Conservation (phyloP, 2,888 invertebrate genomes). For the Heliconius ethilla region DNA sequence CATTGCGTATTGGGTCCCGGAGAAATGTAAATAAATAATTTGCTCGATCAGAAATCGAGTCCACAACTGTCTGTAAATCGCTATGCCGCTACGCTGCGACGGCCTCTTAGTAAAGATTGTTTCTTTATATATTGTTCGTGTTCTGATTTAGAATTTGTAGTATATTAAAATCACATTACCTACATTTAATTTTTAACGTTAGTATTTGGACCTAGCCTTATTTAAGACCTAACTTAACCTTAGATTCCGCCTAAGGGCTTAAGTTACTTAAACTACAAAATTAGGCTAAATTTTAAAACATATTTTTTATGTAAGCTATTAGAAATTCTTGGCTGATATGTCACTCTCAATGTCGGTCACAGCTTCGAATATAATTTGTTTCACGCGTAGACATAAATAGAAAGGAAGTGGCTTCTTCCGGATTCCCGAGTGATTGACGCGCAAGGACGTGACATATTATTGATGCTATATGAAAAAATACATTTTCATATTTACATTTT, state of each 20-base stretch:
- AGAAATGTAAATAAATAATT: not conserved
- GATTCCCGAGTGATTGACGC: conserved; percentile 37
- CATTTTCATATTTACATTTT: not conserved
- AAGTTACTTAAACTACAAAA: no score
- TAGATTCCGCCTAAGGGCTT: no score
- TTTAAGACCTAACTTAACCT: no score
- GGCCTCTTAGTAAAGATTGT: no score
- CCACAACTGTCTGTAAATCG: not conserved
- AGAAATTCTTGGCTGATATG: conserved; percentile 12
- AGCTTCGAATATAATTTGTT: conserved; percentile 15
- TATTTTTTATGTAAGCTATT: not conserved
- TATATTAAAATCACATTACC: no score
- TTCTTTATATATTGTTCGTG: no score
- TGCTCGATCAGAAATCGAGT: not conserved
- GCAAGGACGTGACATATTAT: conserved; percentile 45
- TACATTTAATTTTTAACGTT: no score
- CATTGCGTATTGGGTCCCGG: no score
- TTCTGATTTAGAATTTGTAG: no score
- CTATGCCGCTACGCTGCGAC: no score
- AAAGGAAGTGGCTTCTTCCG: conserved; percentile 51
- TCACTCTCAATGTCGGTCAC: conserved; percentile 24
- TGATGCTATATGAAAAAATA: not conserved
- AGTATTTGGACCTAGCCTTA: no score
- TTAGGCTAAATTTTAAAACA: no score
- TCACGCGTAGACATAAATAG: conserved; percentile 32